These are phyloP conservation scores for Drosophila parvula DNA, from an alignment of 1,140 invertebrate species.

Conservation along the genomic window DNA sequence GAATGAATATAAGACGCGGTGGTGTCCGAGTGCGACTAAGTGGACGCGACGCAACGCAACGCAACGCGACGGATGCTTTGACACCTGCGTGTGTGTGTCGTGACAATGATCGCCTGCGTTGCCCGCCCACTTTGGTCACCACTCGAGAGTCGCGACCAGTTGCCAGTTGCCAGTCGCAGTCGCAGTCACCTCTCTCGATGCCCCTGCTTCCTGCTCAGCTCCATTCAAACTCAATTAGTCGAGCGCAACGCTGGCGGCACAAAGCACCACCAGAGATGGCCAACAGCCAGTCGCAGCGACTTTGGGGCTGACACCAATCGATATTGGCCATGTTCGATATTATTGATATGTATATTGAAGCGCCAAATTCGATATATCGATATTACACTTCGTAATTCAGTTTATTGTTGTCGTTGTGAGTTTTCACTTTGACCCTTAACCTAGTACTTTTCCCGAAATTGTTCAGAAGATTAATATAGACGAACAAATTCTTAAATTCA, in stretches of 20 bases:
- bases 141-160: no score
- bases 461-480: no score
- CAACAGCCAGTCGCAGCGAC: neutral
- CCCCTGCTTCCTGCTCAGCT: slow-evolving; percentile 32
- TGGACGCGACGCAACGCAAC: slow-evolving; percentile 61
- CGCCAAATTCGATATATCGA: no score
- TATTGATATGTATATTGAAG: no score
- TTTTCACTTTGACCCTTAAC: no score
- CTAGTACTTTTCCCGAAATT: no score
- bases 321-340: no score
- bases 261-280: slow-evolving; percentile 2
- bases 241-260: slow-evolving; percentile 22
- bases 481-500: no score
- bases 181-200: slow-evolving; percentile 9
- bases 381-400: no score
- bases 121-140: slow-evolving; percentile 55
- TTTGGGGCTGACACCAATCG: neutral
- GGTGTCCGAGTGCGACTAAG: slow-evolving; percentile 39
- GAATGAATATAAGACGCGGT: slow-evolving; percentile 58
- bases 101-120: slow-evolving; percentile 79
- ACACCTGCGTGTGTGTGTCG: slow-evolving; percentile 73
- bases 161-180: neutral
- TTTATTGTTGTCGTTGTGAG: no score
- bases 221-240: slow-evolving; percentile 75
- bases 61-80: slow-evolving; percentile 68